Evolutionary conservation across 2,113 vertebrate genomes (phyloP), one percentile per base, ranked within the genome.

Genomic region (Equus quagga): DNA sequence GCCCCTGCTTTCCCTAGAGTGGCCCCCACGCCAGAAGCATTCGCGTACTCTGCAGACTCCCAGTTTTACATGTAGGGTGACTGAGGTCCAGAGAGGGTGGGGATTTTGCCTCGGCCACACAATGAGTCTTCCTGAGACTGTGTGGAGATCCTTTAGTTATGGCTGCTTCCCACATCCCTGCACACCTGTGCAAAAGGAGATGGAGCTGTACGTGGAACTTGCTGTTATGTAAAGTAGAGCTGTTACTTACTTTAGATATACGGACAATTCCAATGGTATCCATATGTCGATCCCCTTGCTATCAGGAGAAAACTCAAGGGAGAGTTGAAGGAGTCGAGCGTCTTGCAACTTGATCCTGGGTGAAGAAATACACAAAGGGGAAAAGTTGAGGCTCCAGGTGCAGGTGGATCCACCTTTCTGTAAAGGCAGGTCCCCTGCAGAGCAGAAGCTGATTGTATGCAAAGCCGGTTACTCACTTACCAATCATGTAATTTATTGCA

Each of bases 211-310:
- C 56, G 1, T 0, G 31, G 0, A 3, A 51, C 54, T 72, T 1
- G 0, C 11, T 41, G 36, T 41, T 41, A 41, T 41, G 36, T 41
- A 41, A 41, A 41, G 36, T 41, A 41, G 36, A 56, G 56, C 17
- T 41, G 44, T 41, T 10, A 92, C 96, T 88, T 96, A 97, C 95
- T 64, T n/a, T 6, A 54, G 1, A 9, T 1, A 2, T 12, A 56
- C 0, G 5, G 3, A 6, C 26, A 56, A 73, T 36, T 5, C 0
- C 2, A 58, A 0, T 5, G 88, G 69, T 23, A 73, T 0, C 4
- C 1, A 0, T 41, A 96, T 17, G 0, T 19, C 0, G 0, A 24
- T 6, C 2, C 6, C 33, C 2, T 31, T 44, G 3, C 44, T 4
- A 6, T 46, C 3, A n/a, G 15, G 0, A 0, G 1, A 6, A 4